Conservation (phyloP, 2,888 invertebrate species). For the Archips crataeganus region DNA sequence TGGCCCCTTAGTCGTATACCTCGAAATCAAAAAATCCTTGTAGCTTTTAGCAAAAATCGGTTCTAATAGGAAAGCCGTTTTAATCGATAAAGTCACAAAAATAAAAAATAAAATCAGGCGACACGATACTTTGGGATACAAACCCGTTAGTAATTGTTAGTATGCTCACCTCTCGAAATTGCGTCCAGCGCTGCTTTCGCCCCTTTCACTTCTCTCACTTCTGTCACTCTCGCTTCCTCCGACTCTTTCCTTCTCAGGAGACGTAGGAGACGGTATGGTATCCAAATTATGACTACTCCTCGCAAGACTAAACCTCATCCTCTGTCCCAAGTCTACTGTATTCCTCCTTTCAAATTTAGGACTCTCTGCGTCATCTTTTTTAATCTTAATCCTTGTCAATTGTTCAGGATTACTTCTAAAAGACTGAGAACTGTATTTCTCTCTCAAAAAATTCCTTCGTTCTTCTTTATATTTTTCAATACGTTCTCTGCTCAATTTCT, state of each 20-base stretch:
- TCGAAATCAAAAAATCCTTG: too few relatives aligned
- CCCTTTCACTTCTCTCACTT: conserved; percentile 38
- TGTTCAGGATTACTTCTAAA: conserved; percentile 88
- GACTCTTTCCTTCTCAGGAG: conserved; percentile 51
- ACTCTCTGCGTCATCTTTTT: conserved; percentile 67
- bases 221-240: background rate
- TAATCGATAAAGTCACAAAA: too few relatives aligned
- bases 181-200: conserved; percentile 46
- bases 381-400: conserved; percentile 73
- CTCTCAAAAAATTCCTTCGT: conserved; percentile 92
- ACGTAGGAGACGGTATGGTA: conserved; percentile 67
- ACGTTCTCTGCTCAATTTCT: conserved; percentile 90
- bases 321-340: conserved; percentile 79
- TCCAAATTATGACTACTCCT: conserved; percentile 75
- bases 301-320: conserved; percentile 75
- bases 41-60: too few relatives aligned
- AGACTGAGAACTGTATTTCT: conserved; percentile 94
- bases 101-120: too few relatives aligned
- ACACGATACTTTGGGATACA: too few relatives aligned
- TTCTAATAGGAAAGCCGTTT: too few relatives aligned
- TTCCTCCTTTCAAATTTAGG: conserved; percentile 80
- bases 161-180: conserved; percentile 60
- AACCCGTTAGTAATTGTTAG: too few relatives aligned
- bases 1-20: too few relatives aligned
- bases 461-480: conserved; percentile 97